Conservation (phyloP, 2,113 vertebrate genomes). For the mouse (Mus musculus) region DNA sequence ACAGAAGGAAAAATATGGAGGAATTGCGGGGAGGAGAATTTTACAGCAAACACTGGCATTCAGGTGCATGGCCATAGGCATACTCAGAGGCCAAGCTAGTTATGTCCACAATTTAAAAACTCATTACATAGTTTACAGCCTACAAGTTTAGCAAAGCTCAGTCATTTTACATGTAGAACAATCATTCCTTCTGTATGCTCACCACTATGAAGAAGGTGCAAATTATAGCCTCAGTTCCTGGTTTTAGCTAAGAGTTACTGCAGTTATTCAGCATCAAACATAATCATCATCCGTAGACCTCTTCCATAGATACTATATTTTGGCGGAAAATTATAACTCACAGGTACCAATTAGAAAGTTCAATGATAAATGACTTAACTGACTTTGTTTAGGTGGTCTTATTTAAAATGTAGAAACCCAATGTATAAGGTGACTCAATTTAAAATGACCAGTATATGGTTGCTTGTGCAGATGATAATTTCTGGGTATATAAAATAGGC, state of each 20-base stretch:
- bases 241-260: neutral
- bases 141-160: neutral
- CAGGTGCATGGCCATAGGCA: neutral
- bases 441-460: slow-evolving; percentile 6
- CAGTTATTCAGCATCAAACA: slow-evolving; percentile 32
- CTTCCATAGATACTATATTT: neutral
- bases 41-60: neutral
- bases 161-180: neutral
- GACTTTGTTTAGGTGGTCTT: slow-evolving; percentile 1
- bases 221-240: neutral
- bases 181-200: neutral
- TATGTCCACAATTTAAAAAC: slow-evolving; percentile 14
- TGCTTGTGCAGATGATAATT: neutral
- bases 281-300: neutral
- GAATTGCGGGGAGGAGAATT: neutral
- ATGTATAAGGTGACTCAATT: neutral
- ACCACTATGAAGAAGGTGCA: neutral
- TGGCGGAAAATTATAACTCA: neutral
- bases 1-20: neutral
- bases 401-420: slow-evolving; percentile 43
- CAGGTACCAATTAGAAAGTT: neutral
- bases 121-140: neutral
- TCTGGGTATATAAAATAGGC: neutral
- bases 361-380: neutral
- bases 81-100: neutral